Base-by-base conservation (phyloP, 2,113 vertebrate genomes). In the Eptesicus fuscus region DNA sequence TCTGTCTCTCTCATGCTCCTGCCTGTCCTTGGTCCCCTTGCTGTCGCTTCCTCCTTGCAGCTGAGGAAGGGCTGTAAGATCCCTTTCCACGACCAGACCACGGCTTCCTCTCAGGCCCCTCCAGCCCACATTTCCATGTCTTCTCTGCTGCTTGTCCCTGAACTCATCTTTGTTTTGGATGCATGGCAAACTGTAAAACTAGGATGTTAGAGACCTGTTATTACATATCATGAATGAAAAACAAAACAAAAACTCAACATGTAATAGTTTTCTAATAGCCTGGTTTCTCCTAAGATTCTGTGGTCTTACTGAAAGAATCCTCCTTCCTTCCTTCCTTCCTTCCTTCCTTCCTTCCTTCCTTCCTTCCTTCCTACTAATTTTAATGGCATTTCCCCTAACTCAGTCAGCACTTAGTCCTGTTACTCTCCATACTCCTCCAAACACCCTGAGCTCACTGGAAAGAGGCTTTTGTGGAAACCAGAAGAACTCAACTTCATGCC, bases 341-440 rank as follows among this genome's bases (percentile, higher is more conserved):
- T 6, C 0, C 9, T 32, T 4, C 1, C 2, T 6, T 1, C 1
- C 11, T 53, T 22, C 2, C 51, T 53, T 53, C 2, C 51, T 53
- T 53, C 7, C 18, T 53, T 53, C 7, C 18, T 53, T 53, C 7
- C 51, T 25, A 5, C 35, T 44, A 1, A 77, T 28, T 25, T 56
- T 28, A 11, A 53, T 13, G 32, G 28, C 18, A 0, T 7, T 13
- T 22, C 44, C 22, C 9, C 30, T 63, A 9, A 9, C 35, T 7
- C 16, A 11, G 44, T 3, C 30, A 5, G 44, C 1, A 5, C 3
- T 5, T 10, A 40, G 40, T 3, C 2, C 1, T 22, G 4, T 8
- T 5, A 22, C 49, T 32, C 17, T 37, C 12, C 22, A 1, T 2
- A 6, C 16, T 10, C 37, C 32, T 30, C 16, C 16, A 4, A 22